Percentiles rank a stretch among this genome's conserved stretches.
These are phyloP conservation scores for Amiota minor DNA, from an alignment of 2,888 invertebrate species.

Conservation along the genomic window DNA sequence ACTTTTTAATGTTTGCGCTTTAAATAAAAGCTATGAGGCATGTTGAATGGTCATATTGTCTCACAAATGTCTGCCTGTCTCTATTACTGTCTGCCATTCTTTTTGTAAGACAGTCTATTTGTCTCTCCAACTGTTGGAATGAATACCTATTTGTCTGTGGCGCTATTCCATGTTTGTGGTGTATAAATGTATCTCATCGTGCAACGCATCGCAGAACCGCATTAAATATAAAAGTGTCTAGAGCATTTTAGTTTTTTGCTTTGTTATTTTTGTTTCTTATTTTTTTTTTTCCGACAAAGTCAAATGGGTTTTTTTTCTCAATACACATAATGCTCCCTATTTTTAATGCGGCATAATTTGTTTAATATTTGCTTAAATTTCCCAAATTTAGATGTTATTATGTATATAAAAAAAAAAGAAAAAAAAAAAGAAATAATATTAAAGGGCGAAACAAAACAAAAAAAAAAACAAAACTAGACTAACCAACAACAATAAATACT, in stretches of 20 bases:
- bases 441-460: not conserved
- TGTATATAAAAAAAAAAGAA: not conserved
- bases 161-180: not conserved
- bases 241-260: not conserved
- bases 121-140: not conserved
- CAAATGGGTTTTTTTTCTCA: no score
- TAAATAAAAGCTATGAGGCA: not conserved
- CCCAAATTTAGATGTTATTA: constrained; percentile 4
- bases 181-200: not conserved
- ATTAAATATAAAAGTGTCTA: constrained; percentile 16
- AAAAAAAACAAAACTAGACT: not conserved
- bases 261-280: not conserved
- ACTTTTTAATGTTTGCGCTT: constrained; percentile 9
- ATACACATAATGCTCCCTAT: not conserved
- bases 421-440: not conserved
- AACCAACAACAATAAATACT: not conserved
- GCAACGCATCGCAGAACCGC: not conserved
- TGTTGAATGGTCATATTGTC: not conserved
- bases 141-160: not conserved
- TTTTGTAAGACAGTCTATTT: not conserved
- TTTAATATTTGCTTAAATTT: constrained; percentile 24
- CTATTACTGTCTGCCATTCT: not conserved
- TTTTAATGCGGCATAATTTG: constrained; percentile 28
- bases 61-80: not conserved
- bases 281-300: no score